Base-by-base conservation (phyloP, 1,140 invertebrate genomes). In the Periplaneta americana region DNA sequence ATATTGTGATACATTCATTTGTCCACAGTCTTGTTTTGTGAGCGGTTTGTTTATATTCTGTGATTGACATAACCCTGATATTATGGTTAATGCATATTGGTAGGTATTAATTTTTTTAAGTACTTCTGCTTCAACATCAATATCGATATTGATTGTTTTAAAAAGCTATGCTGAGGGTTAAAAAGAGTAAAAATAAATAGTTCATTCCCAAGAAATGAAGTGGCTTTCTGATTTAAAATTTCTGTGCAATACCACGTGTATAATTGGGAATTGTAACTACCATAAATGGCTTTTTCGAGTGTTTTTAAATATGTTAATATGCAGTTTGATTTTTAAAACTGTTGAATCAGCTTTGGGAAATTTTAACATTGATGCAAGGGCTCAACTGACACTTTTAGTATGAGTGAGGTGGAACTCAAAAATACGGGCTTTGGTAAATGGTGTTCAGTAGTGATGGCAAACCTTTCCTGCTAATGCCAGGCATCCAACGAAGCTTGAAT, bases 141-240 rank as follows among this genome's bases (percentile, higher is more conserved):
- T n/a, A n/a, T n/a, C n/a, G n/a, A n/a, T 77, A 77, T 77, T 34
- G 75, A 77, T 13, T 77, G 75, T 77, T 76, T 76, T 77, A 34
- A 33, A 77, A 77, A 77, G 22, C 31, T 77, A 77, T 77, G 75
- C 75, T 77, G 75, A 77, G 32, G 75, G 75, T 77, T 22, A n/a
- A n/a, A n/a, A n/a, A n/a, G n/a, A n/a, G n/a, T 34, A 34, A 77
- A 13, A 77, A 77, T 77, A 77, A 77, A 75, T 31, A 77, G 35
- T 77, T 77, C 31, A 77, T 77, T 77, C 4, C 75, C 75, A 77
- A 77, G 75, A 77, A 34, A 34, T 77, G 57, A 77, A 66, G 1
- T 66, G 48, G n/a, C 48, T 66, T 28, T 1, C 8, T 66, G 48
- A 66, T 66, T 66, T 66, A 22, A 66, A n/a, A 66, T 10, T 66